Conservation (phyloP, 2,797 vertebrate species). For the Gallinago solitaria region DNA sequence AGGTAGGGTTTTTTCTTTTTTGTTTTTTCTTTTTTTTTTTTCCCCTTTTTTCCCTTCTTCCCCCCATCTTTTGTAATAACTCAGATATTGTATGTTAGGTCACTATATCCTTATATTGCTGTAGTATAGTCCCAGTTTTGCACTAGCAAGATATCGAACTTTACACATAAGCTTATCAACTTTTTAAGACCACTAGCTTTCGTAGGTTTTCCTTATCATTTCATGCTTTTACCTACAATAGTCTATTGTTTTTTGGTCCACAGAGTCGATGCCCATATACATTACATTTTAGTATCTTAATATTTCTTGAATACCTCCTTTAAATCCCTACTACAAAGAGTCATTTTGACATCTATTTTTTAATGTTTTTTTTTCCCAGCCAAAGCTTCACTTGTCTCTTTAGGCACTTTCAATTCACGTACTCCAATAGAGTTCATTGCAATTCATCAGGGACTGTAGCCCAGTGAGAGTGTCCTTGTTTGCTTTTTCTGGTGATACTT, state of each 20-base stretch:
- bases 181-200: conserved; percentile 58
- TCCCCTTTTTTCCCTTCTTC: not conserved
- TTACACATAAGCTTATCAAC: conserved; percentile 60
- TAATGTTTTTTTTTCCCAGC: conserved; percentile 13
- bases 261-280: conserved; percentile 59
- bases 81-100: conserved; percentile 50
- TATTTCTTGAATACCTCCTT: conserved; percentile 61
- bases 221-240: conserved; percentile 64
- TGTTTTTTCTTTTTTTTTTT: not conserved
- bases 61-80: conserved; percentile 27
- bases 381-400: conserved; percentile 45
- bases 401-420: conserved; percentile 75
- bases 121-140: conserved; percentile 59
- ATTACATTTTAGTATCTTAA: conserved; percentile 66
- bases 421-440: conserved; percentile 63
- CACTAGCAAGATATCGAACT: conserved; percentile 49
- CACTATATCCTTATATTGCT: conserved; percentile 66
- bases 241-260: conserved; percentile 68
- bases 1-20: conserved; percentile 26
- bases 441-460: conserved; percentile 17
- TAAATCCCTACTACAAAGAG: conserved; percentile 51
- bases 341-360: conserved; percentile 63
- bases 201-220: conserved; percentile 40
- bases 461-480: conserved; percentile 42
- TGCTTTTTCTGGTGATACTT: not conserved